Conservation (phyloP, 1,140 invertebrate species). For the Drosophila erecta region DNA sequence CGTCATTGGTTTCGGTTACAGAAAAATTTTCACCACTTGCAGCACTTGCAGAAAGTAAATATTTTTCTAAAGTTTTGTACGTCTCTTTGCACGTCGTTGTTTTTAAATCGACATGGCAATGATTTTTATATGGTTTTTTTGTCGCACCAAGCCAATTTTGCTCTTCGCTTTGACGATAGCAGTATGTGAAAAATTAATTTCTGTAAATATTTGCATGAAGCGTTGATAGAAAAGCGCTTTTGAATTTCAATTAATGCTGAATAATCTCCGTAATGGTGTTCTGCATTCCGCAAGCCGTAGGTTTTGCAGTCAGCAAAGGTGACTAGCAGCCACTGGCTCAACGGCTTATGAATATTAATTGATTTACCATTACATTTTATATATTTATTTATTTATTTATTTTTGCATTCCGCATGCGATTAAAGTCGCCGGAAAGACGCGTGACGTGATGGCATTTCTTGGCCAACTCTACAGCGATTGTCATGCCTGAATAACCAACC, state of each 20-base stretch:
- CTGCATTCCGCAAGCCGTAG: slow-evolving; percentile 19
- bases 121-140: slow-evolving; percentile 23
- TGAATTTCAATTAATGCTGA: slow-evolving; percentile 28
- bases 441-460: slow-evolving; percentile 68
- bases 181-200: slow-evolving; percentile 7
- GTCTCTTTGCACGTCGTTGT: not conserved
- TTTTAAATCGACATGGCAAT: slow-evolving; percentile 9
- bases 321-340: slow-evolving; percentile 33
- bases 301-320: not conserved
- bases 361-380: slow-evolving; percentile 8
- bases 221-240: slow-evolving; percentile 7
- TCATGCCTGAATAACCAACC: slow-evolving; percentile 32
- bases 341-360: slow-evolving; percentile 28
- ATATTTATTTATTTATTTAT: slow-evolving; percentile 3
- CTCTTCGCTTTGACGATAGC: slow-evolving; percentile 1
- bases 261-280: slow-evolving; percentile 12
- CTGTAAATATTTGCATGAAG: slow-evolving; percentile 26
- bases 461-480: slow-evolving; percentile 41
- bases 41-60: slow-evolving; percentile 49
- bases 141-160: slow-evolving; percentile 10
- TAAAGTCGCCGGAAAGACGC: slow-evolving; percentile 26
- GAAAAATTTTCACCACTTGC: slow-evolving; percentile 43
- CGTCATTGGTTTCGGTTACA: slow-evolving; percentile 66
- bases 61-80: slow-evolving; percentile 61
- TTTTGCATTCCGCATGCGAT: slow-evolving; percentile 31